A percentile compares a stretch with the other conserved stretches of the same genome.
phyloP scores from a whole-genome alignment of 64 coral and sea anemone species.

The Exaiptasia diaphana region DNA sequence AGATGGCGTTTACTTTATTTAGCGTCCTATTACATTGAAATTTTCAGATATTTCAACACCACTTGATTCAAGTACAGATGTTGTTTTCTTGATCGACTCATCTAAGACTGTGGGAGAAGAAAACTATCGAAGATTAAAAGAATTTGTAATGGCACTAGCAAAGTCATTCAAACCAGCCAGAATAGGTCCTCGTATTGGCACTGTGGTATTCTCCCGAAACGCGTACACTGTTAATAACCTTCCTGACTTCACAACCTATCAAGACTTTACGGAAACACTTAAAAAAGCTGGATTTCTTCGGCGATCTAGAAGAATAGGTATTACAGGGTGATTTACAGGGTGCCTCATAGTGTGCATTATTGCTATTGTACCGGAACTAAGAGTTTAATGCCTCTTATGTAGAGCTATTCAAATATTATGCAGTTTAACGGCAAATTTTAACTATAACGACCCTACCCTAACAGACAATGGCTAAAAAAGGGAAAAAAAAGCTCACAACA shows the following conservation, averaged over 20 bases:
- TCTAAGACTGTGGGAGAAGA: constrained; percentile 11
- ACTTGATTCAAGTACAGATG: background rate
- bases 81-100: constrained; percentile 47
- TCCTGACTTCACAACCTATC: background rate
- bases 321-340: too few species aligned
- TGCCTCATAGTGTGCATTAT: too few species aligned
- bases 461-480: too few species aligned
- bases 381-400: too few species aligned
- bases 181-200: constrained; percentile 17
- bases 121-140: constrained; percentile 44
- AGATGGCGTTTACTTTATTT: background rate
- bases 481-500: too few species aligned
- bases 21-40: too few species aligned
- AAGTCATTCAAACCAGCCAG: constrained; percentile 28
- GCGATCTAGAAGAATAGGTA: constrained; percentile 27
- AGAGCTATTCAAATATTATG: too few species aligned
- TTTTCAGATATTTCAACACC: constrained; percentile 51
- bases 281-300: constrained; percentile 28
- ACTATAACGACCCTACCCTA: too few species aligned
- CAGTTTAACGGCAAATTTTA: too few species aligned
- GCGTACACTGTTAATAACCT: background rate
- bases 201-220: background rate
- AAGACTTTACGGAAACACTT: constrained; percentile 10
- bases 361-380: too few species aligned
- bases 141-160: constrained; percentile 36